Conservation (phyloP, 2,888 invertebrate species). For the Caenorhabditis sp. region DNA sequence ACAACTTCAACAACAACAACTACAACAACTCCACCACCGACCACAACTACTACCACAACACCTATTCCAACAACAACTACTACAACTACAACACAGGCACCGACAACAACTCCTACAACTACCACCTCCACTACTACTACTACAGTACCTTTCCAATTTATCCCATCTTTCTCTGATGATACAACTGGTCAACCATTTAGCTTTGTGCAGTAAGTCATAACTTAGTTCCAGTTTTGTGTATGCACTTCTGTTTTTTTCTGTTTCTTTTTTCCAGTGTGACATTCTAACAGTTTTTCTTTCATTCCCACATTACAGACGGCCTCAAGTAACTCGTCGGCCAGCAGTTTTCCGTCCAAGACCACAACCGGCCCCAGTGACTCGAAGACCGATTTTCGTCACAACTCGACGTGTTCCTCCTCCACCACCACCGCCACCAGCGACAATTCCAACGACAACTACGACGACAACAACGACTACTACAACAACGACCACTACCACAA, state of each 20-base stretch:
- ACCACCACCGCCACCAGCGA: conserved; percentile 27
- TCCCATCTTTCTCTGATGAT: conserved; percentile 40
- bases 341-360: not conserved
- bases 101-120: conserved; percentile 16
- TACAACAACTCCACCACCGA: conserved; percentile 20
- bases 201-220: not conserved
- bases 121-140: conserved; percentile 23
- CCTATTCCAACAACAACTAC: conserved; percentile 16
- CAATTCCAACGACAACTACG: conserved; percentile 24
- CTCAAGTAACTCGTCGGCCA: conserved; percentile 28
- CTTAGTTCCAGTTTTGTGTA: conserved; percentile 18
- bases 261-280: too few species aligned
- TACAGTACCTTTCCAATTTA: conserved; percentile 18
- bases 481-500: conserved; percentile 13
- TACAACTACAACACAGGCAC: conserved; percentile 5
- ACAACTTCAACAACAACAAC: conserved; percentile 18
- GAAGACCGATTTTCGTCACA: conserved; percentile 16
- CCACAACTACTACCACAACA: conserved; percentile 20
- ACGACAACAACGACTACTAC: conserved; percentile 27
- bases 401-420: conserved; percentile 34
- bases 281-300: conserved; percentile 16
- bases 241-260: conserved; percentile 3
- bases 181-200: conserved; percentile 20
- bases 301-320: conserved; percentile 26
- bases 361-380: not conserved